A percentile compares a stretch with the other conserved stretches of the same genome.
These are phyloP conservation scores for Bombus sibiricus DNA, from an alignment of 1,140 invertebrate genomes.

Conservation along the genomic window DNA sequence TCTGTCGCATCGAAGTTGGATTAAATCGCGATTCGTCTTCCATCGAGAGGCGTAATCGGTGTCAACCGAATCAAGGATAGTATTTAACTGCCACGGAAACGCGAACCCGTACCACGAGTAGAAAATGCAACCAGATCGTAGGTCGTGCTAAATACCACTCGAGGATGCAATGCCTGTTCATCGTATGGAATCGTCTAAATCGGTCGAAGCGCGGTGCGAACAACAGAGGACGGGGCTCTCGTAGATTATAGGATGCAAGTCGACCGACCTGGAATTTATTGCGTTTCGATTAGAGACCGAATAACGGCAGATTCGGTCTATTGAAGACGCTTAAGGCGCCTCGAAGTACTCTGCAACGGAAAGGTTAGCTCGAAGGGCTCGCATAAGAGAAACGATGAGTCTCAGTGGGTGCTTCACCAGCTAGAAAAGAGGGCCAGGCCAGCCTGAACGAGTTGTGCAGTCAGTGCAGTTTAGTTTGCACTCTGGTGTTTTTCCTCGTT, in stretches of 20 bases:
- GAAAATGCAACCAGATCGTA: background rate
- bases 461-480: background rate
- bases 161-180: background rate
- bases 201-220: background rate
- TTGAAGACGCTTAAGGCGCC: background rate
- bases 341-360: background rate
- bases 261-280: constrained; percentile 15
- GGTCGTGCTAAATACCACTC: constrained; percentile 12
- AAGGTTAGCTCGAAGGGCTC: background rate
- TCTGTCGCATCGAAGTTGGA: background rate
- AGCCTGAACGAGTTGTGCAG: background rate
- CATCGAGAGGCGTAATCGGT: constrained; percentile 12
- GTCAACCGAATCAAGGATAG: constrained; percentile 21
- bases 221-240: background rate
- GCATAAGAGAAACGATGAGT: background rate
- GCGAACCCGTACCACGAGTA: background rate
- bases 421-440: background rate
- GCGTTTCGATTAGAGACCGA: constrained; percentile 12
- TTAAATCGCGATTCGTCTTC: constrained; percentile 39
- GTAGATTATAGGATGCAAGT: background rate
- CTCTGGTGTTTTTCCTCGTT: background rate
- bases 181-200: background rate
- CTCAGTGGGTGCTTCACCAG: background rate
- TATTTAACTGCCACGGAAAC: constrained; percentile 10
- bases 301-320: constrained; percentile 4